These are phyloP conservation scores for Eutrigla gurnardus DNA, from an alignment of 2,797 vertebrate genomes.

Conservation along the genomic window DNA sequence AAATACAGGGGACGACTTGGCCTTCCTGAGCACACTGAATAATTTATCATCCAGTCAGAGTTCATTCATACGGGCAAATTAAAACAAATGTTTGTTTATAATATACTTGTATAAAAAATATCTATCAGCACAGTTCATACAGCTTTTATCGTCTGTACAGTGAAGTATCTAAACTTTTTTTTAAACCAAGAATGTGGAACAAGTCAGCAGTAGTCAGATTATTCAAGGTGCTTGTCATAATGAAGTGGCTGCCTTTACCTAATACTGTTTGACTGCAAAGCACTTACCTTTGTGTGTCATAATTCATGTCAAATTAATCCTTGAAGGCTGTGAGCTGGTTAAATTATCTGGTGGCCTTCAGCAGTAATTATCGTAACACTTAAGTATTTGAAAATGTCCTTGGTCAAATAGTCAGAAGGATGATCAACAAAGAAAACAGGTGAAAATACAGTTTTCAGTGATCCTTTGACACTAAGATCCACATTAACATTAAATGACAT, in stretches of 20 bases:
- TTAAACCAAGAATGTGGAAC: slow-evolving; percentile 19
- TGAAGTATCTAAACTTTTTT: slow-evolving; percentile 7
- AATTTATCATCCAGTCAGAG: slow-evolving; percentile 52
- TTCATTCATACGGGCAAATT: slow-evolving; percentile 42
- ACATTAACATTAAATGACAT: neutral
- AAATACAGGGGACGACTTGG: slow-evolving; percentile 47
- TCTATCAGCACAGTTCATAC: neutral
- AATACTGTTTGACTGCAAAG: slow-evolving; percentile 57
- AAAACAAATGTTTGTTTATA: slow-evolving; percentile 50
- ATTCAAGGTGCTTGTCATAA: slow-evolving; percentile 52
- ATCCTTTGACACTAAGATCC: neutral
- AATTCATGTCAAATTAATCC: slow-evolving; percentile 40
- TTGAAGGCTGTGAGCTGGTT: slow-evolving; percentile 43
- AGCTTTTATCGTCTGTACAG: neutral
- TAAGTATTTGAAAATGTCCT: slow-evolving; percentile 14
- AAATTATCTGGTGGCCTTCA: slow-evolving; percentile 39
- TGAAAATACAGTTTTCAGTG: slow-evolving; percentile 5
- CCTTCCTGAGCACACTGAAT: slow-evolving; percentile 58
- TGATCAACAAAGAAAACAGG: neutral
- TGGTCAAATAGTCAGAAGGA: slow-evolving; percentile 19
- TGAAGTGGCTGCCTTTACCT: slow-evolving; percentile 38
- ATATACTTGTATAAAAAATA: slow-evolving; percentile 8
- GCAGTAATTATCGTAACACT: slow-evolving; percentile 35
- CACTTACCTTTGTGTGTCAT: slow-evolving; percentile 48
- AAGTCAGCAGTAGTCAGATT: slow-evolving; percentile 44